A percentile compares a stretch with the other conserved stretches of the same genome.
Conservation (phyloP, 2,797 vertebrate genomes). For the Eurystomus glaucurus region DNA sequence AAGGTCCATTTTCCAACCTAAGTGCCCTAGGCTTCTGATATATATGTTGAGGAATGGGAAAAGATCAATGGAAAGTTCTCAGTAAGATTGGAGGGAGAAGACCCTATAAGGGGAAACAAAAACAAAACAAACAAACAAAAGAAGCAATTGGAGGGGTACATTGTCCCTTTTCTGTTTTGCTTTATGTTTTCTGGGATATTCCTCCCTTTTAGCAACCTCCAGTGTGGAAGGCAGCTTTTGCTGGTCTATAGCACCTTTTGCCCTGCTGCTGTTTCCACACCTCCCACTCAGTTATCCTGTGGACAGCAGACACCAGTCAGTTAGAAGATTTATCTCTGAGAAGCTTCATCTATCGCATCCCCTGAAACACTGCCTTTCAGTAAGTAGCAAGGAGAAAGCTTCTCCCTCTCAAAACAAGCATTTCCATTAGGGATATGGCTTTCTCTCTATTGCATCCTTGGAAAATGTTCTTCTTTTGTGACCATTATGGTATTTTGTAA, state of each 20-base stretch:
- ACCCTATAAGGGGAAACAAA: neutral
- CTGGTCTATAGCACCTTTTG: neutral
- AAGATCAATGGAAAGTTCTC: neutral
- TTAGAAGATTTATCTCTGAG: neutral
- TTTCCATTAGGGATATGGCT: neutral
- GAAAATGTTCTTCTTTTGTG: neutral
- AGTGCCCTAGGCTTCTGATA: neutral
- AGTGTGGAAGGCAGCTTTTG: neutral
- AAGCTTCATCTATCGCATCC: neutral
- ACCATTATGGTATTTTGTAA: neutral
- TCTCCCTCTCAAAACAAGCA: neutral
- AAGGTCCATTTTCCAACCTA: neutral
- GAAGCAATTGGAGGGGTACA: neutral
- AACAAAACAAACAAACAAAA: neutral
- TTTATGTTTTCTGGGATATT: neutral
- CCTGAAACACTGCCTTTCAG: neutral
- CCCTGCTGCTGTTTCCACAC: neutral
- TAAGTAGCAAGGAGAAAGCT: neutral
- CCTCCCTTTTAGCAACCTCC: neutral
- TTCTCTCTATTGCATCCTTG: neutral
- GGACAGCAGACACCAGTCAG: neutral
- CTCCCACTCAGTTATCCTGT: neutral
- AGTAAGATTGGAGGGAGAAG: rapidly evolving
- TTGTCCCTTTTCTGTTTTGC: neutral
- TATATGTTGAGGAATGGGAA: neutral